These are phyloP conservation scores for Holotrichia oblita DNA, from an alignment of 1,140 invertebrate genomes.

Conservation along the genomic window DNA sequence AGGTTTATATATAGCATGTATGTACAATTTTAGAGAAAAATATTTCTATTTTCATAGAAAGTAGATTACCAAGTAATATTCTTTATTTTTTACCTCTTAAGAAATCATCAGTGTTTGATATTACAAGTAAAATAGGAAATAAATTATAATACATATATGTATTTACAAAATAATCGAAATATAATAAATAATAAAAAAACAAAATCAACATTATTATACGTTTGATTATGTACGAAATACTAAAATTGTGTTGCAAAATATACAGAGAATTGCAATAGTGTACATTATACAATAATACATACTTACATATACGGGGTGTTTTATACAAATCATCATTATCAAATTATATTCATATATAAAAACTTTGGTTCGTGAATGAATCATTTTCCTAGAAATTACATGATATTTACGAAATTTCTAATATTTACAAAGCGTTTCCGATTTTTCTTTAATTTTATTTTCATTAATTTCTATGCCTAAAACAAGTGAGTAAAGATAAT, in stretches of 20 bases:
- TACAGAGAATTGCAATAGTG: background rate
- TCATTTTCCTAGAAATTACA: no score
- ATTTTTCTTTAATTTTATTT: no score
- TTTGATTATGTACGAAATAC: background rate
- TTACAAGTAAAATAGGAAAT: background rate
- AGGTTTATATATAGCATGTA: background rate
- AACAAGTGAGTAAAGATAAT: no score
- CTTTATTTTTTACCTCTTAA: background rate
- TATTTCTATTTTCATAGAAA: slow-evolving; percentile 3
- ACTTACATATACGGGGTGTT: background rate
- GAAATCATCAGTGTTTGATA: slow-evolving; percentile 26
- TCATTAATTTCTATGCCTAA: no score
- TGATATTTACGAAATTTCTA: no score
- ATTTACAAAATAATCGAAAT: background rate
- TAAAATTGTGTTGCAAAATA: slow-evolving; percentile 15
- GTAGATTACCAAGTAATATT: background rate
- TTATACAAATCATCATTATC: background rate
- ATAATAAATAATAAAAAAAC: slow-evolving; percentile 12
- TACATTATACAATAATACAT: background rate
- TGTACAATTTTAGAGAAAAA: slow-evolving; percentile 13
- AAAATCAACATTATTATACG: background rate
- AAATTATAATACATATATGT: slow-evolving; percentile 4
- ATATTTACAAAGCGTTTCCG: no score
- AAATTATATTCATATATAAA: no score
- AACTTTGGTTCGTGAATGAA: no score